Evolutionary conservation across 2,797 vertebrate species (phyloP).

Genomic region (Anguilla anguilla): DNA sequence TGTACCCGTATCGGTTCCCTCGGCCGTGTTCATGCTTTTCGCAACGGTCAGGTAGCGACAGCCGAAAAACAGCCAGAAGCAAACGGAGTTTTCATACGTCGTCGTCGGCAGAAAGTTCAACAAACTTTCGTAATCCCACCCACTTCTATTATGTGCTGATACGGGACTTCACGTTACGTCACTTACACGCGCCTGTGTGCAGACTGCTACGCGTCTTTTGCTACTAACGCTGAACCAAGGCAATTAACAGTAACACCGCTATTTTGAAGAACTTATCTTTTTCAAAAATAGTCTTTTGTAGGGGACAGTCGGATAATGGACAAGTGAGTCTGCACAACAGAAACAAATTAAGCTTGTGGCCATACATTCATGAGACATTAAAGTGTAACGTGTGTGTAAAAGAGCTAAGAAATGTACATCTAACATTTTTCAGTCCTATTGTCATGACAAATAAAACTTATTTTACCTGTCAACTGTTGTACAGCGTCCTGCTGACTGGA

Average conservation of each 20-base stretch:
- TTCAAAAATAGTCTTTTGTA: too few species aligned
- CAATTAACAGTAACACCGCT: too few species aligned
- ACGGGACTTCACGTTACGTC: not conserved
- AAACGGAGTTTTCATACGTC: not conserved
- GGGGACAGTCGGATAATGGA: too few species aligned
- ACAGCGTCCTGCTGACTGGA: not conserved
- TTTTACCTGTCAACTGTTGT: not conserved
- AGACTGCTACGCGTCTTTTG: not conserved
- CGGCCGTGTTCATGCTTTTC: not conserved
- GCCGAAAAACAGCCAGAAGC: not conserved
- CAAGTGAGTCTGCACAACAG: too few species aligned
- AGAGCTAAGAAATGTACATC: not conserved
- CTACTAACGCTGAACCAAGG: not conserved
- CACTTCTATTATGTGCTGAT: not conserved
- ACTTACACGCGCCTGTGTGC: not conserved
- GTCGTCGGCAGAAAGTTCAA: slow-evolving; percentile 8
- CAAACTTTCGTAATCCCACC: not conserved
- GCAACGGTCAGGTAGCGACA: not conserved
- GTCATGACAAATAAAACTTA: not conserved
- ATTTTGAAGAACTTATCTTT: too few species aligned
- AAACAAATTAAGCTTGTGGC: too few species aligned
- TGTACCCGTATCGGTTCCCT: slow-evolving; percentile 4
- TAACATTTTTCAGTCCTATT: not conserved
- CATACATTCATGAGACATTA: too few species aligned
- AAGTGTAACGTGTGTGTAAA: too few species aligned